Percentiles rank a stretch among this genome's conserved stretches.
phyloP scores from a whole-genome alignment of 2,797 vertebrate genomes.

The Phrynocephalus guinanensis region DNA sequence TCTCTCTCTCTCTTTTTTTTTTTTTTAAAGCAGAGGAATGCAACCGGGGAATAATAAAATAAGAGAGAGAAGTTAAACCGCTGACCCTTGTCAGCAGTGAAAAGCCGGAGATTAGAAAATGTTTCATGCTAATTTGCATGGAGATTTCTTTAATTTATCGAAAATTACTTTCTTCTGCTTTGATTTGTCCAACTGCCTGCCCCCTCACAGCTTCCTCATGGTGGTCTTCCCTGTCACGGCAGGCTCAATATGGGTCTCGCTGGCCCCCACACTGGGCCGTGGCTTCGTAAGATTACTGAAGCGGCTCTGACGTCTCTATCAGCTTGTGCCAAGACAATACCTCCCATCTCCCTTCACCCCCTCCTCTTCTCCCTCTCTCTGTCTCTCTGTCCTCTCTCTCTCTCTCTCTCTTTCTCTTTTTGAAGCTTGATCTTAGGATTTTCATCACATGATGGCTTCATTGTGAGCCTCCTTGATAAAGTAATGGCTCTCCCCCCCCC shows the following conservation, averaged over 20 bases:
- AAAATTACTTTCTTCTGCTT: slow-evolving; percentile 91
- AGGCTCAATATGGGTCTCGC: slow-evolving; percentile 83
- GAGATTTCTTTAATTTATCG: slow-evolving; percentile 99
- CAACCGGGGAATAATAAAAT: slow-evolving; percentile 91
- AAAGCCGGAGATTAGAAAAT: slow-evolving; percentile 98
- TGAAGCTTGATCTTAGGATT: slow-evolving; percentile 80
- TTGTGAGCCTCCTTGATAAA: slow-evolving; percentile 80
- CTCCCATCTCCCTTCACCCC: slow-evolving; percentile 68
- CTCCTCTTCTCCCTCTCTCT: slow-evolving; percentile 55
- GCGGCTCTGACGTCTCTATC: slow-evolving; percentile 96
- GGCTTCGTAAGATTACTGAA: slow-evolving; percentile 91
- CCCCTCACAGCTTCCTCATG: slow-evolving; percentile 85
- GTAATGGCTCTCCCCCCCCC: slow-evolving; percentile 72
- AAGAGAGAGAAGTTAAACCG: slow-evolving; percentile 90
- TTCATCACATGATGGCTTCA: slow-evolving; percentile 98
- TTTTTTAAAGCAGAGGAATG: slow-evolving; percentile 69
- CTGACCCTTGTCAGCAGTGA: slow-evolving; percentile 96
- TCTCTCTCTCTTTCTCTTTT: slow-evolving; percentile 68
- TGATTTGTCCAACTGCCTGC: slow-evolving; percentile 86
- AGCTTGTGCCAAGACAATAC: slow-evolving; percentile 82
- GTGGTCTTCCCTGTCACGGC: slow-evolving; percentile 93
- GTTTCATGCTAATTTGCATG: slow-evolving; percentile 99
- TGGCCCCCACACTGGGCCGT: slow-evolving; percentile 88
- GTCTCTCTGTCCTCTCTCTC: slow-evolving; percentile 67
- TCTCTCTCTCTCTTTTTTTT: neutral